A percentile compares a stretch with the other conserved stretches of the same genome.
phyloP scores from a whole-genome alignment of 2,888 invertebrate species.

The Drosophila limbata region DNA sequence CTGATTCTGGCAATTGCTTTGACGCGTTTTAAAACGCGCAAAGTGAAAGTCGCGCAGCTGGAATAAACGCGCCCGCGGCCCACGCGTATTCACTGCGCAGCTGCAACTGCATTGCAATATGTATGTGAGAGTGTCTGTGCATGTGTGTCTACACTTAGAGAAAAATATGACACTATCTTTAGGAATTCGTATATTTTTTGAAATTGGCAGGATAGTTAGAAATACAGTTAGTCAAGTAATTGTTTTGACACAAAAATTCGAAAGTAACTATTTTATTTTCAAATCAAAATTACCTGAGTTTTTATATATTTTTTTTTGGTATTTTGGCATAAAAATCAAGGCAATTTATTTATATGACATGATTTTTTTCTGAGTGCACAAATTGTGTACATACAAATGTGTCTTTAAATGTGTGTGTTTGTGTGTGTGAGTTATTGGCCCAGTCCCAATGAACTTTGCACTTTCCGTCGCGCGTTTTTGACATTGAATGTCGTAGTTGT shows the following conservation, averaged over 20 bases:
- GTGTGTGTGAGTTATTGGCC: slow-evolving; percentile 28
- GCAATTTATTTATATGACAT: no score
- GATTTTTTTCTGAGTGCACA: neutral
- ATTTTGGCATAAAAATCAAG: no score
- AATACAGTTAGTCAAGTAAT: no score
- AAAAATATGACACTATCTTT: neutral
- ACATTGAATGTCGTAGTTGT: slow-evolving; percentile 51
- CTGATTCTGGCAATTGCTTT: slow-evolving; percentile 45
- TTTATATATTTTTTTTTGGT: no score
- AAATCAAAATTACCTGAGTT: no score
- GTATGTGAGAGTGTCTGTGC: neutral
- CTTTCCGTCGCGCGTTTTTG: slow-evolving; percentile 49
- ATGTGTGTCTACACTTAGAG: neutral
- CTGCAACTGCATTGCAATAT: slow-evolving; percentile 28
- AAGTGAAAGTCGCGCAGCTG: slow-evolving; percentile 73
- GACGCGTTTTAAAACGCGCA: slow-evolving; percentile 69
- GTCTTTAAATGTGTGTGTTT: neutral
- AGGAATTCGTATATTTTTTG: neutral
- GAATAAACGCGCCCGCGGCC: slow-evolving; percentile 32
- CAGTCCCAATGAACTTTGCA: slow-evolving; percentile 61
- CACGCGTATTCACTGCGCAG: slow-evolving; percentile 31
- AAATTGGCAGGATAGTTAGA: no score
- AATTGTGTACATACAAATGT: neutral
- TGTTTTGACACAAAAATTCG: no score
- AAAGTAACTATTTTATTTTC: no score